Evolutionary conservation across 92 coral and sea anemone species (phyloP), one percentile per base, ranked within the genome.

Genomic region (Phymanthus crucifer): DNA sequence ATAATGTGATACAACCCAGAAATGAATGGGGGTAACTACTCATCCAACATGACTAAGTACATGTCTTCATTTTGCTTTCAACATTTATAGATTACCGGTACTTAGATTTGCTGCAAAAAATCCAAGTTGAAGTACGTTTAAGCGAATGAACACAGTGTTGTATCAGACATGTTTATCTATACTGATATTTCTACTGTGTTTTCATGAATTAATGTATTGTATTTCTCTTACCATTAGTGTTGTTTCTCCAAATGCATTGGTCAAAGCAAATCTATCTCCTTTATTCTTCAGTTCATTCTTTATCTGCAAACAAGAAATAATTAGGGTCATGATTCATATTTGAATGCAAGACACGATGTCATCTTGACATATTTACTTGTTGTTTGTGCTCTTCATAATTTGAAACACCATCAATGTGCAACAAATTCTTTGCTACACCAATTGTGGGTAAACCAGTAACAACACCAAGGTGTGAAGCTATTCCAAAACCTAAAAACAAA

Each of bases 401-500:
- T 81, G 91, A 89, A 73, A 93, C 84, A 5, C 99, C 98, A 46
- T 95, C 98, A 76, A 93, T 92, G 75, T 90, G 91, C 56, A 95
- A 93, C 19, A 95, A 91, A 14, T 88, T 93, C 80, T 95, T 95
- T 19, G 98, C 99, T 34, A 95, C 98, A 26, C 99, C 99, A 70
- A 95, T 88, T 14, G 99, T 95, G 13, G 98, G 93, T 58, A 91
- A 84, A 83, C 84, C 87, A 27, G 96, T 86, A 29, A 93, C 79
- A 24, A 95, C 99, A 36, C 99, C 99, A 37, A 95, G 89, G 73
- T 95, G 99, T 72, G 95, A 88, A 36, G 99, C 99, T 35, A 95
- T 80, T 1, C 99, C 99, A 93, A 95, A 95, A 33, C 96, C 99
- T 95, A 65, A 35, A 43, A 66, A 74, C 1, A 2, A 10, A 43